A percentile compares a stretch with the other conserved stretches of the same genome.
Conservation (phyloP, 1,140 invertebrate genomes). For the Eumeta japonica region DNA sequence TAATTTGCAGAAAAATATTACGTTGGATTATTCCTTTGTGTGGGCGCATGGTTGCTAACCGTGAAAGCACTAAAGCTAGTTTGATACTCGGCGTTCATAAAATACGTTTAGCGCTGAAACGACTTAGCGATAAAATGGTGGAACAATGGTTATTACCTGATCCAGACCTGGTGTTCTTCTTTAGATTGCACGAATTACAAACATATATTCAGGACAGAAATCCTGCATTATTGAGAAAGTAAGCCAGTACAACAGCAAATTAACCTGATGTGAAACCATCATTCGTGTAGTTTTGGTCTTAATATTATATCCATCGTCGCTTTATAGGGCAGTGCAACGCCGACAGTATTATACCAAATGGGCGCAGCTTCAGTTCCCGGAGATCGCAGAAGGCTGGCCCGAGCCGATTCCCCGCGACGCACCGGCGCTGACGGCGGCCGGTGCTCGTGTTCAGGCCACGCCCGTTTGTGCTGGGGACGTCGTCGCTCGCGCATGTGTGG, state of each 20-base stretch:
- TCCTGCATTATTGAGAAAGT: conserved; percentile 66
- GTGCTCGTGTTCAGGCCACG: conserved; percentile 60
- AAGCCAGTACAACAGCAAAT: no score
- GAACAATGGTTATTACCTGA: conserved; percentile 65
- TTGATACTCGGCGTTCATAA: conserved; percentile 61
- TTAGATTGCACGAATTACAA: conserved; percentile 67
- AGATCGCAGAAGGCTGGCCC: conserved; percentile 63
- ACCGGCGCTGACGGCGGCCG: conserved; percentile 16
- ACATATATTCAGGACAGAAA: conserved; percentile 58
- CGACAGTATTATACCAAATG: conserved; percentile 59
- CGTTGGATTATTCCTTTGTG: conserved; percentile 60
- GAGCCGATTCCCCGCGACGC: conserved; percentile 31
- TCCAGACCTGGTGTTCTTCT: conserved; percentile 66
- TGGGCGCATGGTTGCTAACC: conserved; percentile 59
- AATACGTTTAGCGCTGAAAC: conserved; percentile 61
- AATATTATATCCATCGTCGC: no score
- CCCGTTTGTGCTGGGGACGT: conserved; percentile 70
- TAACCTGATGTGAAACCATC: no score
- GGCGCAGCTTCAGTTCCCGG: conserved; percentile 63
- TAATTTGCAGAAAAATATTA: conserved; percentile 16
- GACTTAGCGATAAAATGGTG: conserved; percentile 62
- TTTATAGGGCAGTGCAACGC: conserved; percentile 63
- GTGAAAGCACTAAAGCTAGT: conserved; percentile 70
- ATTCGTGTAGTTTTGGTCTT: no score
- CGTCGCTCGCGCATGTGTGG: conserved; percentile 69